These are phyloP conservation scores for Hippocampus abdominalis DNA, from an alignment of 2,113 vertebrate genomes.

Conservation along the genomic window DNA sequence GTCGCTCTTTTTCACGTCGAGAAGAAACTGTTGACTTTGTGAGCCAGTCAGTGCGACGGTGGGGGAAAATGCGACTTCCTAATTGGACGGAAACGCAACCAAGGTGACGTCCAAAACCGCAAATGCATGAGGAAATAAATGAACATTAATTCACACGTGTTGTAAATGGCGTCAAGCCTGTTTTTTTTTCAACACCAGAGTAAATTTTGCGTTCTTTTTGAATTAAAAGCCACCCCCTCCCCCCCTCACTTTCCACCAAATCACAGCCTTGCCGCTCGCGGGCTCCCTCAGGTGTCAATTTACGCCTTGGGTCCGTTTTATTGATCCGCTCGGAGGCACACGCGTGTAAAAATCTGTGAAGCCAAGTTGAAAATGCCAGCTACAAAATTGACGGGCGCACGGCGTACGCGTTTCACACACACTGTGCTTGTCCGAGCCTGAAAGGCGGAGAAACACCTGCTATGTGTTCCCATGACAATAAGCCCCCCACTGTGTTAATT, in stretches of 20 bases:
- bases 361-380: constrained; percentile 26
- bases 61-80: no score
- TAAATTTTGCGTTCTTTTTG: background rate
- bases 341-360: constrained; percentile 24
- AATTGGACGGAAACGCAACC: no score
- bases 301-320: constrained; percentile 46
- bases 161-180: no score
- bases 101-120: no score
- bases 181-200: background rate
- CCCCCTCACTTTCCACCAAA: background rate
- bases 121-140: no score
- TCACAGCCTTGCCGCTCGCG: background rate
- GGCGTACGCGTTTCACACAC: constrained; percentile 26
- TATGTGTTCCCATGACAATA: constrained; percentile 52
- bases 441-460: constrained; percentile 40
- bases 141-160: no score
- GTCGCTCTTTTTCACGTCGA: background rate
- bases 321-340: constrained; percentile 51
- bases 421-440: constrained; percentile 26
- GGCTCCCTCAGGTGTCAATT: constrained; percentile 52
- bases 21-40: constrained; percentile 9
- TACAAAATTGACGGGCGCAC: constrained; percentile 20
- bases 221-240: no score
- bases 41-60: constrained; percentile 3
- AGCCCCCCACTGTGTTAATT: constrained; percentile 40